phyloP scores from a whole-genome alignment of 2,888 invertebrate species.

The Pinctada fucata region DNA sequence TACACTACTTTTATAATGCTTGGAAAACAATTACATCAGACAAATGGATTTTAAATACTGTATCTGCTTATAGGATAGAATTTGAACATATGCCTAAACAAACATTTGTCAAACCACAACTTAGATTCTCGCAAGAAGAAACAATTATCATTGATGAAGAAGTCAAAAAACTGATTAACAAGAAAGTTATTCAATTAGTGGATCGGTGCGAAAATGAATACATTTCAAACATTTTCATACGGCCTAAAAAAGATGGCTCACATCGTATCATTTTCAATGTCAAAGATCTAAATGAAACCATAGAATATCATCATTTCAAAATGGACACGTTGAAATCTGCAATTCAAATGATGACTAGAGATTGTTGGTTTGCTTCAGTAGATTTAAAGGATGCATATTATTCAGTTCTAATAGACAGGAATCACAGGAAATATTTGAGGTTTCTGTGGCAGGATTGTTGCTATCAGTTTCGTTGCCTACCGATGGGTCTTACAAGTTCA shows the following conservation, averaged over 20 bases:
- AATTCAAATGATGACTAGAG: constrained; percentile 29
- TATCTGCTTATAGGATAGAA: not conserved
- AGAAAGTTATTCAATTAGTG: not conserved
- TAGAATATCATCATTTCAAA: constrained; percentile 46
- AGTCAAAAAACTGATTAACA: constrained; percentile 2
- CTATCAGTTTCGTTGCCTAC: constrained; percentile 34
- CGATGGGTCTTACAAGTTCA: constrained; percentile 36
- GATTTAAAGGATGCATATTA: constrained; percentile 46
- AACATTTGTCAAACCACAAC: not conserved
- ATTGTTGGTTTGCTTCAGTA: constrained; percentile 44
- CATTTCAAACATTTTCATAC: constrained; percentile 40
- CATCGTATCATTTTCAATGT: constrained; percentile 45
- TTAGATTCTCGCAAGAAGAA: not conserved
- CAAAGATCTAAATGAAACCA: constrained; percentile 36
- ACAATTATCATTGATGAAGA: not conserved
- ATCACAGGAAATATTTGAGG: constrained; percentile 31
- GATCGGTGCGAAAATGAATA: constrained; percentile 10
- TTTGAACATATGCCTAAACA: constrained; percentile 20
- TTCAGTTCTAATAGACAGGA: constrained; percentile 30
- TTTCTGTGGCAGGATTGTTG: constrained; percentile 37
- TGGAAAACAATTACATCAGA: not conserved
- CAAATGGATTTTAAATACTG: not conserved
- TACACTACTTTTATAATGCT: not conserved
- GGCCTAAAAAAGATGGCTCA: constrained; percentile 37
- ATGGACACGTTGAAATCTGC: constrained; percentile 47